Conservation (phyloP, 2,888 invertebrate genomes). For the Ernsta delagoae region DNA sequence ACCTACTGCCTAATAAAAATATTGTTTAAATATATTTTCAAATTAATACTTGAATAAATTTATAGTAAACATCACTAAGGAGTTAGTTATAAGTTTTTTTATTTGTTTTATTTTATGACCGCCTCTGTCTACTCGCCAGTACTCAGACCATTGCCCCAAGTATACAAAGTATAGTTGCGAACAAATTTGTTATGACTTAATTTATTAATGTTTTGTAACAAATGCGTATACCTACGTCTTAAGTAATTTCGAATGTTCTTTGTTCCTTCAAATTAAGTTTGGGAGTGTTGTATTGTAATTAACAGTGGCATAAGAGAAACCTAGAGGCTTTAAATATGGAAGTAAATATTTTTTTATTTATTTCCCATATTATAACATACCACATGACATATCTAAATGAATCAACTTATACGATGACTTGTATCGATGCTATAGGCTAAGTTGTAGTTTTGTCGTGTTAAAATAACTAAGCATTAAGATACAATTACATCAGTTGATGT, state of each 20-base stretch:
- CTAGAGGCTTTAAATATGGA: too few species aligned
- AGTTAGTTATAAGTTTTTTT: too few species aligned
- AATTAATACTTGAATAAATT: too few species aligned
- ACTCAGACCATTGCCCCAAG: neutral
- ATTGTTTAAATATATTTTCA: too few species aligned
- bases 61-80: too few species aligned
- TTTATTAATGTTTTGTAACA: conserved; percentile 1
- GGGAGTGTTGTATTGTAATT: too few species aligned
- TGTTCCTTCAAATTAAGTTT: conserved; percentile 1
- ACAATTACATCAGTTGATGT: neutral
- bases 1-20: too few species aligned
- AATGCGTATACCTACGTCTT: neutral
- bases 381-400: too few species aligned
- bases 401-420: neutral
- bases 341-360: too few species aligned
- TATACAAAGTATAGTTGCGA: neutral
- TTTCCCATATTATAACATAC: too few species aligned
- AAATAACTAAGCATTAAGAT: neutral
- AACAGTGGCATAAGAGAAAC: too few species aligned
- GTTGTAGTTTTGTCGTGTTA: neutral
- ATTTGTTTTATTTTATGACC: neutral
- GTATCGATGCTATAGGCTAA: neutral
- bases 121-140: neutral
- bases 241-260: conserved; percentile 1
- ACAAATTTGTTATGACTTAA: neutral